Base-by-base conservation (phyloP, 2,113 vertebrate species). In the Tricholaema leucomelas region DNA sequence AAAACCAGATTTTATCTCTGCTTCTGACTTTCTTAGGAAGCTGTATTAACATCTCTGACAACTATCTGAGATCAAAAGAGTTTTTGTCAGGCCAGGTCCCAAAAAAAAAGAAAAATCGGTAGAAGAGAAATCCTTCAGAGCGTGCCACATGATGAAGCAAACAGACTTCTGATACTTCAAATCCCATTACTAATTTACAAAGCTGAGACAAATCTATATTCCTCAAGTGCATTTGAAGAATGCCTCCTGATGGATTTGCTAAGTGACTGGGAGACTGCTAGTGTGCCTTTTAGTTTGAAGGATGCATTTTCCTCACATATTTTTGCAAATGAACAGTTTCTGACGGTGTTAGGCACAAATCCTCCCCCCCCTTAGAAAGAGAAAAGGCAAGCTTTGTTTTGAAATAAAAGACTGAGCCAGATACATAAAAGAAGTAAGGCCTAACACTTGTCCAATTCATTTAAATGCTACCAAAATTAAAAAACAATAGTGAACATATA, bases 131-230 rank as follows among this genome's bases (percentile, higher is more conserved):
- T 67, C 42, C 42, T 85, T 78, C 54, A 91, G 81, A 88, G 81
- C 10, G n/a, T 65, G 64, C 54, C 80, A 86, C 17, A 54, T 21
- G 35, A 63, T 44, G 35, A 81, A 93, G 80, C 56, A 77, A 73
- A 78, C 28, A 65, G 65, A n/a, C 24, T 90, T 88, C 48, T 81
- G 54, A 69, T 90, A 88, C 63, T 91, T 90, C 85, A 81, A 90
- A 90, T 84, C 85, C 61, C 80, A 94, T 91, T 69, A 86, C 12
- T 88, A 92, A 90, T 94, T 91, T 86, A 86, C 54, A 75, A 92
- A 86, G 76, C 4, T 0, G 27, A 91, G 18, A 81, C 35, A 86
- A 92, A 95, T 91, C 91, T 76, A 91, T 58, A 65, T 7, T 58
- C 42, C 19, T 35, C 35, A 83, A 91, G 36, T 58, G 54, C 83